Evolutionary conservation across 1,140 invertebrate species (phyloP).

Genomic region (Lepidurus packardi): DNA sequence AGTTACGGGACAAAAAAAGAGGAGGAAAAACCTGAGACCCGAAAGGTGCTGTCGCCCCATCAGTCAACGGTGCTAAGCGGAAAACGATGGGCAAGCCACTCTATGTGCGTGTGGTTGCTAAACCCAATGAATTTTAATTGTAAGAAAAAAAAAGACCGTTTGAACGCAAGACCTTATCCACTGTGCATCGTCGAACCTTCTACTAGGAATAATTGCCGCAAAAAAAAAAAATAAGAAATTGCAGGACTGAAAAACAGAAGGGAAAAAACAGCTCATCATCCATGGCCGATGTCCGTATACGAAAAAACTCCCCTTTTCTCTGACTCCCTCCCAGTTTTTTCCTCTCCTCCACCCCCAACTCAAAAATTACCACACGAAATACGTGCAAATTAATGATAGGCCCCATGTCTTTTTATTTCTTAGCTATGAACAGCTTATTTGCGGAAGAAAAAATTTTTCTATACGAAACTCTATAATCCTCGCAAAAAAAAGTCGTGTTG

Average conservation of each 20-base stretch:
- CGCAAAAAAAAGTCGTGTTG: slow-evolving; percentile 16
- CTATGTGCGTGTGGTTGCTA: not conserved
- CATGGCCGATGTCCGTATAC: slow-evolving; percentile 9
- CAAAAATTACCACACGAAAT: slow-evolving; percentile 7
- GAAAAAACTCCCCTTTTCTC: not conserved
- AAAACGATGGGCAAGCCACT: not conserved
- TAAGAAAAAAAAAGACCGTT: not conserved
- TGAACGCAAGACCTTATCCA: slow-evolving; percentile 12
- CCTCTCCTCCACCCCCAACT: not conserved
- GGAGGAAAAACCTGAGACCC: slow-evolving; percentile 12
- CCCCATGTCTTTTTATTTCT: not conserved
- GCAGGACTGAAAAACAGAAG: not conserved
- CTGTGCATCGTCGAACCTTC: slow-evolving; percentile 13
- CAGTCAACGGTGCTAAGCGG: slow-evolving; percentile 3
- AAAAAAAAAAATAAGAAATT: slow-evolving; percentile 4
- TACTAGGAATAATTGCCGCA: slow-evolving; percentile 7
- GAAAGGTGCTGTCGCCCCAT: slow-evolving; percentile 13
- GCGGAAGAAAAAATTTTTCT: slow-evolving; percentile 16
- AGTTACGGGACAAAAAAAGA: not conserved
- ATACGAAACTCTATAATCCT: slow-evolving; percentile 22
- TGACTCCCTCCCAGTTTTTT: not conserved
- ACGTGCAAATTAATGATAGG: slow-evolving; percentile 15
- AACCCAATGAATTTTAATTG: not conserved
- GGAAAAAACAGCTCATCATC: slow-evolving; percentile 5
- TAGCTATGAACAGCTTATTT: slow-evolving; percentile 16